Evolutionary conservation across 2,113 vertebrate species (phyloP).

Genomic region (Anguilla rostrata): DNA sequence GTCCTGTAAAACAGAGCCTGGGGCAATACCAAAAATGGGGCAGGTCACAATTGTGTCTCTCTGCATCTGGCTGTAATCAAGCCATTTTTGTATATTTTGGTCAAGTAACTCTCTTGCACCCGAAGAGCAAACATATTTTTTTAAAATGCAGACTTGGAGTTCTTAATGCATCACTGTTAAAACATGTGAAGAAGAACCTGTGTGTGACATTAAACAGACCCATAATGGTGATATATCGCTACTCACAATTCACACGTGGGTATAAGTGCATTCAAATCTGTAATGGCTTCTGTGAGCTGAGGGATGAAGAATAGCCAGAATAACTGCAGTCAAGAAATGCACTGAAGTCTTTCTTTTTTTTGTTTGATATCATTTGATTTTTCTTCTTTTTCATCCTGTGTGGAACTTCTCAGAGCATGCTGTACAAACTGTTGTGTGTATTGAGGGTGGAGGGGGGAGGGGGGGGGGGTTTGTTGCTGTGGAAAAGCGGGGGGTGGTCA

Average conservation of each 20-base stretch:
- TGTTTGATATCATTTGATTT: background rate
- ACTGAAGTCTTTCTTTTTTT: background rate
- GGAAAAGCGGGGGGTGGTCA: conserved; percentile 11
- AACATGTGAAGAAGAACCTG: background rate
- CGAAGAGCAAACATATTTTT: background rate
- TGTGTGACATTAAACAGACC: background rate
- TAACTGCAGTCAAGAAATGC: background rate
- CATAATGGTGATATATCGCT: no score
- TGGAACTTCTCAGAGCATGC: conserved; percentile 12
- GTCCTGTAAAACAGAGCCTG: background rate
- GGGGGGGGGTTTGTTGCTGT: background rate
- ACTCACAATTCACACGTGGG: no score
- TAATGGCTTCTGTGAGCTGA: background rate
- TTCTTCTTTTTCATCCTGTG: conserved; percentile 11
- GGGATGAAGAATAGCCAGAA: background rate
- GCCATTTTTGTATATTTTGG: background rate
- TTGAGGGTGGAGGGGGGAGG: background rate
- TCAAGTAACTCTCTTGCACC: background rate
- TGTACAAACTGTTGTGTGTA: background rate
- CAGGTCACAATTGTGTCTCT: background rate
- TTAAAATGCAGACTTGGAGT: background rate
- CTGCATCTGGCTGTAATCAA: background rate
- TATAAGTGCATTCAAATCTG: no score
- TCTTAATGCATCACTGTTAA: background rate
- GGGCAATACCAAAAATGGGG: background rate